A percentile compares a stretch with the other conserved stretches of the same genome.
phyloP scores from a whole-genome alignment of 2,888 invertebrate genomes.

The Parnassius apollo region DNA sequence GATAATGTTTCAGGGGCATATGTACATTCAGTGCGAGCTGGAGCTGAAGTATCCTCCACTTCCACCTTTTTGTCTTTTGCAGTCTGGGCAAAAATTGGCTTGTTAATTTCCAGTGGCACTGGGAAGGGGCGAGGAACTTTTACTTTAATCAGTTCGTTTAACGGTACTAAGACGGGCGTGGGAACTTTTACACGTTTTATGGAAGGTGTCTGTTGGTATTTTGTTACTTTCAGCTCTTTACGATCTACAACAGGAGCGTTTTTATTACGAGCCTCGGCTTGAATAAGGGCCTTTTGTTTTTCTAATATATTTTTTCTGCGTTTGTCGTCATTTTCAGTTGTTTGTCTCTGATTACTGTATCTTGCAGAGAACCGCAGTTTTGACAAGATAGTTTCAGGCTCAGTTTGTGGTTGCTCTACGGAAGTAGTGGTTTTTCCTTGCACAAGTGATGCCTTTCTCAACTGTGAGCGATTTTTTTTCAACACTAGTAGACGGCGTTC shows the following conservation, averaged over 20 bases:
- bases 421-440: conserved; percentile 10
- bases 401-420: conserved; percentile 19
- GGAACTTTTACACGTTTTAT: conserved; percentile 41
- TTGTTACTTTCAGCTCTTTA: conserved; percentile 45
- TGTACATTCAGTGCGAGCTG: conserved; percentile 31
- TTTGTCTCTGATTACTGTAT: conserved; percentile 49
- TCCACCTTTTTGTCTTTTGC: conserved; percentile 43
- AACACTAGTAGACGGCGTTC: conserved; percentile 32
- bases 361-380: conserved; percentile 49
- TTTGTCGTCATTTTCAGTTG: conserved; percentile 48
- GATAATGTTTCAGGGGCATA: conserved; percentile 44
- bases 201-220: conserved; percentile 39
- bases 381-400: conserved; percentile 29
- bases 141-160: conserved; percentile 44
- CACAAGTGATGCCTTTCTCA: conserved; percentile 28
- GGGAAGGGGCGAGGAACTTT: conserved; percentile 44
- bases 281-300: conserved; percentile 48
- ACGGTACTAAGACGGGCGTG: conserved; percentile 44
- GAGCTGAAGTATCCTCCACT: conserved; percentile 40
- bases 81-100: conserved; percentile 35
- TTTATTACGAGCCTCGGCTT: conserved; percentile 48
- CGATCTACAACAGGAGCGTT: conserved; percentile 41
- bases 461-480: conserved; percentile 32
- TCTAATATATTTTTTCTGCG: conserved; percentile 39
- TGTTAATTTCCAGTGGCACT: conserved; percentile 44